Percentiles rank a stretch among this genome's conserved stretches.
Conservation (phyloP, 2,888 invertebrate genomes). For the Cantharis flavilabris region DNA sequence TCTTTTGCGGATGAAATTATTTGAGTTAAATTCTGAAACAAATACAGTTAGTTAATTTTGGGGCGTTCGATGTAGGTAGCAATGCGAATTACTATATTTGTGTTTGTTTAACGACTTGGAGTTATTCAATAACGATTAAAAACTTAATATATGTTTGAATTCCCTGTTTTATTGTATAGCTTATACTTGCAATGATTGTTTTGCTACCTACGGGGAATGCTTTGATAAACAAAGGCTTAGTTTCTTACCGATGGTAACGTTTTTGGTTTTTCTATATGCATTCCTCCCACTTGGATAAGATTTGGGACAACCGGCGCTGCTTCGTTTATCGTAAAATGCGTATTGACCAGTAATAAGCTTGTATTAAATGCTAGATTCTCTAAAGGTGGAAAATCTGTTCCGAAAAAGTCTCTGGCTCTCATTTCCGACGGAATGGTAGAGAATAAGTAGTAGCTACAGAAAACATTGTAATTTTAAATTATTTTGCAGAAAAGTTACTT, state of each 20-base stretch:
- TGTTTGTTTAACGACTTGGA: background rate
- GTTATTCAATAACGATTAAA: background rate
- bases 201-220: background rate
- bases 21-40: slow-evolving; percentile 54
- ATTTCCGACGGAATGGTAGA: slow-evolving; percentile 44
- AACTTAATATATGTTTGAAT: background rate
- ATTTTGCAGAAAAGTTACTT: background rate
- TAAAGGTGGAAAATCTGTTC: slow-evolving; percentile 34
- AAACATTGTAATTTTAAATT: background rate
- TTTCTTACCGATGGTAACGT: background rate
- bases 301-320: background rate
- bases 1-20: slow-evolving; percentile 45
- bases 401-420: slow-evolving; percentile 59
- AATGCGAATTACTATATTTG: background rate
- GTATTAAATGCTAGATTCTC: background rate
- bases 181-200: background rate
- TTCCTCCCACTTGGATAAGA: background rate
- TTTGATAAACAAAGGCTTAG: background rate
- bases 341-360: background rate
- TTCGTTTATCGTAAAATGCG: background rate
- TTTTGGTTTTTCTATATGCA: background rate
- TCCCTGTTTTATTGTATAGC: background rate
- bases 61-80: background rate
- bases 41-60: background rate
- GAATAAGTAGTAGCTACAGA: slow-evolving; percentile 31